These are phyloP conservation scores for Eupithecia subfuscata DNA, from an alignment of 2,888 invertebrate species.

Conservation along the genomic window DNA sequence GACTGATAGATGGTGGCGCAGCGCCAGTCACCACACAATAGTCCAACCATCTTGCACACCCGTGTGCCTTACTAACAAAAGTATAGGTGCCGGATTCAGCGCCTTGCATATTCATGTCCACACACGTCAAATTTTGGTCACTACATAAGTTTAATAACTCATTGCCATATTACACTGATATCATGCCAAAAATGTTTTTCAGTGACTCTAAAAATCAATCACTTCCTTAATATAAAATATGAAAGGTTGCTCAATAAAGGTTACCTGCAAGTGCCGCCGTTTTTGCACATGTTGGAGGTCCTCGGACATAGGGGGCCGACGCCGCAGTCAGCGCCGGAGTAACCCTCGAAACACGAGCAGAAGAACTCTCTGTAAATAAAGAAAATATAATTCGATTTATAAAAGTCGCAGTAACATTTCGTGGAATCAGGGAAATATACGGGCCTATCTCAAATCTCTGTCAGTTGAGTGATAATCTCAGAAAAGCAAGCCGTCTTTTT, in stretches of 20 bases:
- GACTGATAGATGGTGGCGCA: too few relatives aligned
- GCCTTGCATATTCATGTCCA: too few relatives aligned
- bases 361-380: constrained; percentile 86
- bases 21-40: too few relatives aligned
- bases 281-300: constrained; percentile 87
- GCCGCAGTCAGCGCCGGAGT: constrained; percentile 91
- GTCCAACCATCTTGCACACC: too few relatives aligned
- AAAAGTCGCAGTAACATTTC: background rate
- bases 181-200: background rate
- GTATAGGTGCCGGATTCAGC: too few relatives aligned
- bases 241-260: constrained; percentile 14
- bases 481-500: background rate
- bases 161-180: background rate
- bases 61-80: too few relatives aligned
- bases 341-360: constrained; percentile 92
- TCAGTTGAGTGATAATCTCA: background rate
- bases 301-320: constrained; percentile 90
- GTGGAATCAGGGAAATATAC: background rate
- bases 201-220: background rate
- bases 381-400: constrained; percentile 19
- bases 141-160: too few relatives aligned
- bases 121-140: too few relatives aligned
- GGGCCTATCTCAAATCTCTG: background rate
- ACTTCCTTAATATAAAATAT: background rate
- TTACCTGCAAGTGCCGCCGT: constrained; percentile 94